Conservation (phyloP, 2,113 vertebrate genomes). For the Aleadryas rufinucha region DNA sequence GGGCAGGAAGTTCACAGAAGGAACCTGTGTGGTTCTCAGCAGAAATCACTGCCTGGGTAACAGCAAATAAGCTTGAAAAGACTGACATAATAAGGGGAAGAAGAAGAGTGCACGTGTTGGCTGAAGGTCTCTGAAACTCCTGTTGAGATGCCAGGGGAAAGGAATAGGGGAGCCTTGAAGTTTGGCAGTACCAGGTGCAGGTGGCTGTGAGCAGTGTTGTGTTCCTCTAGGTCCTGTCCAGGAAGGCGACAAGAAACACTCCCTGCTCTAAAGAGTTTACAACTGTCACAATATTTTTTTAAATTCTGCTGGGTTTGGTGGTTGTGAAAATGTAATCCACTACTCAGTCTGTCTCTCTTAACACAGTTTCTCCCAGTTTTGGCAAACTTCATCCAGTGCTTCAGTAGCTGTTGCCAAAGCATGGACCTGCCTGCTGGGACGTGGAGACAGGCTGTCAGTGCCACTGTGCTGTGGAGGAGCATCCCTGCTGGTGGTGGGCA, state of each 20-base stretch:
- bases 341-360: neutral
- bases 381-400: neutral
- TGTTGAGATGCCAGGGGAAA: neutral
- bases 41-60: neutral
- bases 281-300: accelerated
- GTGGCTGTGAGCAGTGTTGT: neutral
- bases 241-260: neutral
- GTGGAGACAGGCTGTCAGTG: neutral
- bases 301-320: neutral
- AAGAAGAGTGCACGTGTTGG: neutral
- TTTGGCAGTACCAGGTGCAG: neutral
- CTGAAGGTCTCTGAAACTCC: neutral
- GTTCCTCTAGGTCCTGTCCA: neutral
- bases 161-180: neutral
- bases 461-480: neutral
- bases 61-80: neutral
- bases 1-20: neutral
- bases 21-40: neutral
- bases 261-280: neutral
- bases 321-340: neutral
- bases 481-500: neutral
- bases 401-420: neutral
- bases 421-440: neutral
- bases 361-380: neutral
- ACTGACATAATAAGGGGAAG: neutral